Percentiles rank a stretch among this genome's conserved stretches.
These are phyloP conservation scores for Takifugu flavidus DNA, from an alignment of 2,113 vertebrate genomes.

Conservation along the genomic window DNA sequence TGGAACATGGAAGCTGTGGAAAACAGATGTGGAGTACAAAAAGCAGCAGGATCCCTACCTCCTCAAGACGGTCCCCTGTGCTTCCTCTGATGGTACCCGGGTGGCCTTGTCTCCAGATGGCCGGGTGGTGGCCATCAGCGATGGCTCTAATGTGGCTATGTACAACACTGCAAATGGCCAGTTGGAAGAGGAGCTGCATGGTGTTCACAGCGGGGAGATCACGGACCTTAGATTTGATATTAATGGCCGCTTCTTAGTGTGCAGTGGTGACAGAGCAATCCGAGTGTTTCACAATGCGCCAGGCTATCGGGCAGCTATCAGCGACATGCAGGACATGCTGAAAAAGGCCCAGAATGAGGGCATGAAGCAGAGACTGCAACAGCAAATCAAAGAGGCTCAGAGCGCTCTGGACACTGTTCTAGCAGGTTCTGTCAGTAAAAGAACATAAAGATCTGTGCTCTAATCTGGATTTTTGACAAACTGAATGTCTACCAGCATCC, in stretches of 20 bases:
- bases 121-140: constrained; percentile 80
- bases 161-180: constrained; percentile 76
- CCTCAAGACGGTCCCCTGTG: constrained; percentile 79
- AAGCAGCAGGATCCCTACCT: constrained; percentile 94
- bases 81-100: constrained; percentile 68
- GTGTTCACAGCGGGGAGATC: constrained; percentile 76
- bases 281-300: constrained; percentile 86
- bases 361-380: constrained; percentile 84
- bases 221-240: constrained; percentile 84
- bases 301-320: constrained; percentile 83
- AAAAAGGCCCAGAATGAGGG: constrained; percentile 82
- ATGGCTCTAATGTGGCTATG: constrained; percentile 73
- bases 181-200: constrained; percentile 81
- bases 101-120: constrained; percentile 85
- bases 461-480: not conserved
- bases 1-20: constrained; percentile 94
- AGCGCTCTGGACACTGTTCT: constrained; percentile 77
- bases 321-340: constrained; percentile 85
- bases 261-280: constrained; percentile 84
- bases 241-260: constrained; percentile 81
- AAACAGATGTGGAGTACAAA: constrained; percentile 92
- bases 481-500: constrained; percentile 1
- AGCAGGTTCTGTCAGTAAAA: constrained; percentile 54
- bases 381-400: constrained; percentile 84
- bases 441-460: not conserved